Percentiles rank a stretch among this genome's conserved stretches.
Conservation (phyloP, 1,140 invertebrate species). For the Brachionus calyciflorus region DNA sequence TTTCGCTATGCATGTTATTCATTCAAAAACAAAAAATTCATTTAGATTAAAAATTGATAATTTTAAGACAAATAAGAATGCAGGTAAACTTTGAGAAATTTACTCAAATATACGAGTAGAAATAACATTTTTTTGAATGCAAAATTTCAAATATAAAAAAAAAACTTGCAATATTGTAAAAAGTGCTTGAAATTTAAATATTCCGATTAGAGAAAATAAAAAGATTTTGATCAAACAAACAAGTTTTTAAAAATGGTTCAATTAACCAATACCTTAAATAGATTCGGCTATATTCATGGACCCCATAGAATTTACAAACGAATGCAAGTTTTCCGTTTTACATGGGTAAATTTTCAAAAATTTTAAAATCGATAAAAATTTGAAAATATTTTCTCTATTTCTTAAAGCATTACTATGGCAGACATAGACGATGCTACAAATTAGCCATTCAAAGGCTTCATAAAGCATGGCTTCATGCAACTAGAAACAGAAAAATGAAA, state of each 20-base stretch:
- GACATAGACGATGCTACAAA: constrained; percentile 43
- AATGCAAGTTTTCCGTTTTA: constrained; percentile 46
- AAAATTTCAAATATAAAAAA: too few species aligned
- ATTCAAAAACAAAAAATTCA: too few species aligned
- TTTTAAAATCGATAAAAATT: too few species aligned
- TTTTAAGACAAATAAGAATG: constrained; percentile 21
- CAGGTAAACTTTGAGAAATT: background rate
- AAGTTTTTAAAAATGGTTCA: constrained; percentile 23
- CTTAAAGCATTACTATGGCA: constrained; percentile 42
- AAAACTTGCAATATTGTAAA: too few species aligned
- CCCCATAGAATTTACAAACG: constrained; percentile 36
- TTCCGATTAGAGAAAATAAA: too few species aligned
- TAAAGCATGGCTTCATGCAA: constrained; percentile 43
- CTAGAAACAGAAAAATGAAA: constrained; percentile 37
- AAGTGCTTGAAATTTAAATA: too few species aligned
- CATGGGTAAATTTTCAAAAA: constrained; percentile 8
- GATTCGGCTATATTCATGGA: constrained; percentile 40
- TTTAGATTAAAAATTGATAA: too few species aligned
- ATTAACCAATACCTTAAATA: constrained; percentile 11
- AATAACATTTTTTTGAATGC: too few species aligned
- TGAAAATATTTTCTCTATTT: background rate
- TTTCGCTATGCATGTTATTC: too few species aligned
- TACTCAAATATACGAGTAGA: background rate
- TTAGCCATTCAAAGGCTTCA: constrained; percentile 40
- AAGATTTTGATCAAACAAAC: too few species aligned